Conservation (phyloP, 2,888 invertebrate species). For the Oxystoma pomonae region DNA sequence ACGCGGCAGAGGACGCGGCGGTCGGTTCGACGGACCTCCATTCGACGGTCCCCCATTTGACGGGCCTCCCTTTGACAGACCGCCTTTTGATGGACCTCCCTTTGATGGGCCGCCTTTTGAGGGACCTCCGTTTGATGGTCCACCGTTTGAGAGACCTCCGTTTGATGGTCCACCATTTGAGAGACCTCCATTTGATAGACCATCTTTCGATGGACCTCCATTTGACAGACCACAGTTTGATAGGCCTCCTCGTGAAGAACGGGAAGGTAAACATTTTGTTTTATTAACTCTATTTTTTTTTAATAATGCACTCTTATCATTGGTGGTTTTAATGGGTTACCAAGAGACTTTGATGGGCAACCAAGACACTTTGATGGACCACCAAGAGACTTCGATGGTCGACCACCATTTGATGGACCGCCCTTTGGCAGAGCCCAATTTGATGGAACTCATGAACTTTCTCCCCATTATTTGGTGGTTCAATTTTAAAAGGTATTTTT, state of each 20-base stretch:
- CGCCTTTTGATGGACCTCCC: constrained; percentile 12
- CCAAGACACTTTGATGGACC: constrained; percentile 1
- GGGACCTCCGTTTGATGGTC: constrained; percentile 10
- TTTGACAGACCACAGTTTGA: constrained; percentile 13
- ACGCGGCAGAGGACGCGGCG: constrained; percentile 28
- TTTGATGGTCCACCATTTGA: constrained; percentile 23
- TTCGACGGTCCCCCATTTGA: constrained; percentile 30
- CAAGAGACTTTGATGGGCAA: constrained; percentile 31
- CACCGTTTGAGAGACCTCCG: constrained; percentile 21
- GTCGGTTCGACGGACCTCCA: constrained; percentile 13
- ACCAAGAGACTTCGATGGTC: constrained; percentile 21
- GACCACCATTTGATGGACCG: constrained; percentile 14
- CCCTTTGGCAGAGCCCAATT: no score
- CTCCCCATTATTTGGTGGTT: neutral
- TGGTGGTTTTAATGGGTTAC: neutral
- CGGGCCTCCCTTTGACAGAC: constrained; percentile 24
- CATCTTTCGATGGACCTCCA: constrained; percentile 5
- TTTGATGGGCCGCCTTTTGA: constrained; percentile 20
- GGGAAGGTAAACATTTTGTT: no score
- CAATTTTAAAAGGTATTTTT: neutral
- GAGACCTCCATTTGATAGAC: constrained; percentile 17
- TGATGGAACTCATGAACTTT: no score
- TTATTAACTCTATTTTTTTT: no score
- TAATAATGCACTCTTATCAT: no score
- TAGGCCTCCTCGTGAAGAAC: constrained; percentile 23